Conservation (phyloP, 2,888 invertebrate genomes). For the Pemphredon lugubris region DNA sequence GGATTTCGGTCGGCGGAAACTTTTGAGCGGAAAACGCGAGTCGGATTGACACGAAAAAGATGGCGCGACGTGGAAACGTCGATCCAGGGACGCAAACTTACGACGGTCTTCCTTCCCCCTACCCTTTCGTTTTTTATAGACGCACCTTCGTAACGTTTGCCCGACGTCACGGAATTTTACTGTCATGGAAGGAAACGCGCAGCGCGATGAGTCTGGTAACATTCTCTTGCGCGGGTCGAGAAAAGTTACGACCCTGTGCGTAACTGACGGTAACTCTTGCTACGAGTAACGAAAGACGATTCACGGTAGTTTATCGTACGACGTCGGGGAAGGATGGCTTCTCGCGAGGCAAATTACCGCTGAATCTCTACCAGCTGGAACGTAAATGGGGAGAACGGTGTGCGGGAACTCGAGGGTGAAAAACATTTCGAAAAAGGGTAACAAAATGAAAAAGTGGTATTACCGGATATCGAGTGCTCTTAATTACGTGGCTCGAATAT, state of each 20-base stretch:
- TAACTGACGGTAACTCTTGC: constrained; percentile 1
- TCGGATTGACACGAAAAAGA: constrained; percentile 46
- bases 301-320: constrained; percentile 1
- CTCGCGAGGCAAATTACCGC: constrained; percentile 5
- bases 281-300: constrained; percentile 8
- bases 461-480: too few relatives aligned
- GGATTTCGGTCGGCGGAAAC: constrained; percentile 34
- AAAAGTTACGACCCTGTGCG: constrained; percentile 7
- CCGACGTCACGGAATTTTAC: constrained; percentile 21
- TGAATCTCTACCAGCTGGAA: background rate
- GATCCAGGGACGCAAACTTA: constrained; percentile 28
- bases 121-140: constrained; percentile 2
- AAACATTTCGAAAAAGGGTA: too few relatives aligned
- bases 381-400: background rate
- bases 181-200: constrained; percentile 1
- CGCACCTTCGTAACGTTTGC: constrained; percentile 1
- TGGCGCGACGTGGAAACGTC: constrained; percentile 37
- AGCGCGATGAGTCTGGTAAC: background rate
- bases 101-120: background rate
- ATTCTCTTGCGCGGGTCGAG: too few relatives aligned
- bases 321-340: background rate
- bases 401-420: background rate
- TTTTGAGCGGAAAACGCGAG: constrained; percentile 46
- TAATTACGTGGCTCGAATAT: too few relatives aligned
- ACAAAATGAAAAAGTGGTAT: too few relatives aligned